Evolutionary conservation across 1,140 invertebrate species (phyloP).

Genomic region (Ceratosolen fusciceps): DNA sequence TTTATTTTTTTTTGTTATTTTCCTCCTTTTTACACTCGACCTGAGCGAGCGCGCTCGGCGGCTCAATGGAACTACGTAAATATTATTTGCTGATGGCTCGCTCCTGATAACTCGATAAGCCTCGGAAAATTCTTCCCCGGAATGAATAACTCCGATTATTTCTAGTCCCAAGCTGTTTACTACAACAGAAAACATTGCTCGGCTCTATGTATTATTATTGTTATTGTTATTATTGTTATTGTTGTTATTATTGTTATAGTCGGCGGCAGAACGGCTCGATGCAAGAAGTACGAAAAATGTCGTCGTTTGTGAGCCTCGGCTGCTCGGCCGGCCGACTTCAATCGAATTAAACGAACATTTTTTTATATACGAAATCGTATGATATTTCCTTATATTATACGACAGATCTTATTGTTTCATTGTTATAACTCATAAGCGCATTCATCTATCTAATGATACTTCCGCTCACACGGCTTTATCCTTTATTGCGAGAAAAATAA

Average conservation of each 20-base stretch:
- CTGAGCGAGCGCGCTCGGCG: neutral
- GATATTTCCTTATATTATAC: constrained; percentile 54
- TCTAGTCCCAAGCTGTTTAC: neutral
- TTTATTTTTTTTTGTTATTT: too few species aligned
- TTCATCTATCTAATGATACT: neutral
- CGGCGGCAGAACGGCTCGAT: too few species aligned
- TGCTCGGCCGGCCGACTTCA: neutral
- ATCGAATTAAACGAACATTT: constrained; percentile 38
- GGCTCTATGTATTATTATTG: neutral
- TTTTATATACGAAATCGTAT: constrained; percentile 57
- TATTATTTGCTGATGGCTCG: neutral
- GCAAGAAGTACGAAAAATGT: neutral
- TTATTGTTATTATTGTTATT: neutral
- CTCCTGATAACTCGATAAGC: constrained; percentile 4
- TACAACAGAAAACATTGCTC: too few species aligned
- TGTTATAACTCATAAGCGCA: neutral
- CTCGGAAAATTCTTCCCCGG: neutral
- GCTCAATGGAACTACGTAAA: neutral
- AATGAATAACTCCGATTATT: neutral
- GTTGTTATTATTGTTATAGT: neutral
- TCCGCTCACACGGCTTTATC: neutral
- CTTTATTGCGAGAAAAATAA: too few species aligned
- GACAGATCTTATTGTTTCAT: neutral
- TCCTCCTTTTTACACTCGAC: neutral
- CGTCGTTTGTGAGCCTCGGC: too few species aligned